Evolutionary conservation across 2,888 invertebrate genomes (phyloP).

Genomic region (Lasioglossum oenotherae): DNA sequence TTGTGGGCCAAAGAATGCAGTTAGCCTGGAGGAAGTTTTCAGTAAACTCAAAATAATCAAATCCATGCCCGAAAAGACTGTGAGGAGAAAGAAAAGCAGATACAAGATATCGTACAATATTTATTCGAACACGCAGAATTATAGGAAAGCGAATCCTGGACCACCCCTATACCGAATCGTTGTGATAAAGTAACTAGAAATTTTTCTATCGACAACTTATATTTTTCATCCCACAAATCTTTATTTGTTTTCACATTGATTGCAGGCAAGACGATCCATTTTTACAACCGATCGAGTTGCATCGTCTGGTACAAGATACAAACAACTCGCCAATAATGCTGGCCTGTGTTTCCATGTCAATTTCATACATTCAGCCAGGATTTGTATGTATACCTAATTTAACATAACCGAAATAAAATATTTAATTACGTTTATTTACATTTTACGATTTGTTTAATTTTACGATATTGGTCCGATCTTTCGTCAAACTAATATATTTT

Average conservation of each 20-base stretch:
- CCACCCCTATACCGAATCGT: constrained; percentile 77
- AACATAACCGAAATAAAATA: constrained; percentile 60
- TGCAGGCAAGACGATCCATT: constrained; percentile 75
- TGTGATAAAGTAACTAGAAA: constrained; percentile 76
- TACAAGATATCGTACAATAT: constrained; percentile 81
- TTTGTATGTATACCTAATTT: constrained; percentile 78
- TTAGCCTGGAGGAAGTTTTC: constrained; percentile 76
- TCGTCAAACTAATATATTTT: neutral
- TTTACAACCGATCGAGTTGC: constrained; percentile 78
- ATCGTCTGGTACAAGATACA: constrained; percentile 79
- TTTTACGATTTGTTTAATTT: constrained; percentile 16
- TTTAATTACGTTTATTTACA: constrained; percentile 26
- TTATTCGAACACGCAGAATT: constrained; percentile 75
- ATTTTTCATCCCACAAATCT: neutral
- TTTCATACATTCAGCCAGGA: constrained; percentile 79
- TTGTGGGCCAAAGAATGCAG: constrained; percentile 70
- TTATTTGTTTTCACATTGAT: constrained; percentile 41
- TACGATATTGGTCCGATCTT: neutral
- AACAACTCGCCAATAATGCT: constrained; percentile 78
- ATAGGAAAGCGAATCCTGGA: constrained; percentile 79
- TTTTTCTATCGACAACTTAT: constrained; percentile 13
- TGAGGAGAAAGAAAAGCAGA: constrained; percentile 76
- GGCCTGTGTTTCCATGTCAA: constrained; percentile 79
- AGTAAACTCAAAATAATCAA: constrained; percentile 80
- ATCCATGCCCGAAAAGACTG: constrained; percentile 75